phyloP scores from a whole-genome alignment of 2,797 vertebrate species.

The Acipenser oxyrinchus region DNA sequence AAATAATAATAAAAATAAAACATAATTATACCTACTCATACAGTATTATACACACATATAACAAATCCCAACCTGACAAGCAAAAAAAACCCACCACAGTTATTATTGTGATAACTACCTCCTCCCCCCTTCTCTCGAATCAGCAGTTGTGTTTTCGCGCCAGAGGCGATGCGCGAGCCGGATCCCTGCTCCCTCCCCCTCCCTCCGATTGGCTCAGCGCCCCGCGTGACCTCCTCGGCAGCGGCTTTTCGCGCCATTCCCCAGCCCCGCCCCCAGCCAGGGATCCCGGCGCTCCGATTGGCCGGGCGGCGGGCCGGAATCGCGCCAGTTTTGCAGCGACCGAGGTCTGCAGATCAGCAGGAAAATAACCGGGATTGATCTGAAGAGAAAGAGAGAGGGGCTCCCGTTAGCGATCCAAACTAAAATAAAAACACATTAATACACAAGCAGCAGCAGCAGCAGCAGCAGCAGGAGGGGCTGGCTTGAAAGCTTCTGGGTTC shows the following conservation, averaged over 20 bases:
- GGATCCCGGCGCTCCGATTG: slow-evolving; percentile 18
- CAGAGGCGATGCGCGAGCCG: too few relatives aligned
- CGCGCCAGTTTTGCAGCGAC: slow-evolving; percentile 60
- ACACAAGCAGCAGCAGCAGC: too few relatives aligned
- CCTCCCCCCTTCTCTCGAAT: background rate
- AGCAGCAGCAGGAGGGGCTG: too few relatives aligned
- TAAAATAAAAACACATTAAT: background rate
- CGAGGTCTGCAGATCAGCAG: background rate
- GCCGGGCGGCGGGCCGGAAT: slow-evolving; percentile 25
- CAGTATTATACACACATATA: too few relatives aligned
- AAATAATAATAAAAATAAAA: too few relatives aligned
- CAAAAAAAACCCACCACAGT: too few relatives aligned
- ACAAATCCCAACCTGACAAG: too few relatives aligned
- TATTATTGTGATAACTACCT: background rate
- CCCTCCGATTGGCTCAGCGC: slow-evolving; percentile 28
- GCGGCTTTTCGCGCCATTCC: slow-evolving; percentile 57
- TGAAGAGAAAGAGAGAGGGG: background rate
- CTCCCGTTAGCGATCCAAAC: background rate
- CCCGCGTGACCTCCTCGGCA: slow-evolving; percentile 38
- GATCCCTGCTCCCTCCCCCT: too few relatives aligned
- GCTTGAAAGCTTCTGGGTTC: background rate
- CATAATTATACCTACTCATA: too few relatives aligned
- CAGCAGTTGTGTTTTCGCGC: too few relatives aligned
- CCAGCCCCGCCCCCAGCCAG: slow-evolving; percentile 33
- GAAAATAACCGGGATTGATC: background rate